phyloP scores from a whole-genome alignment of 2,797 vertebrate species.

The Chloroceryle inda region DNA sequence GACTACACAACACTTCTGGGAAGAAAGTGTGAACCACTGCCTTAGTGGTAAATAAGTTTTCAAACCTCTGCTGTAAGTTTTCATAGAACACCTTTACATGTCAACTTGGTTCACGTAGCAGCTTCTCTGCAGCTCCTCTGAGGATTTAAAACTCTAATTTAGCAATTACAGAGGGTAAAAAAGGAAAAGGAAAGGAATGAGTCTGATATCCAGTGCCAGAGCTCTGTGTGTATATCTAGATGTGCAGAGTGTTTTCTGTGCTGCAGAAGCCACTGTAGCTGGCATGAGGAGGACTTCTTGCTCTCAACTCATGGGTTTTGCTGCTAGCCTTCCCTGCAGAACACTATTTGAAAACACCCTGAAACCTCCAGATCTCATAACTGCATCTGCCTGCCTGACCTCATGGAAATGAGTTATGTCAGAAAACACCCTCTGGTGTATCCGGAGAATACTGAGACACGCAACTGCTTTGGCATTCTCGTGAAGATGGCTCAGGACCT shows the following conservation, averaged over 20 bases:
- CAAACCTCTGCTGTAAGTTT: background rate
- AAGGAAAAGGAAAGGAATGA: background rate
- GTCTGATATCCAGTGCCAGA: background rate
- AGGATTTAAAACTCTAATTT: background rate
- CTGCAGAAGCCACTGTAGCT: background rate
- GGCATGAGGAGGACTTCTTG: background rate
- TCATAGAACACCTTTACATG: background rate
- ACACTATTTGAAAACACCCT: background rate
- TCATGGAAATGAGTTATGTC: background rate
- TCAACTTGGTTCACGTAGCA: background rate
- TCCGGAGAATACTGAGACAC: background rate
- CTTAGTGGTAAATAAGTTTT: background rate
- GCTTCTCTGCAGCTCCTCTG: background rate
- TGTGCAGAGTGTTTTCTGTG: too few species aligned
- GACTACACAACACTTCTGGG: background rate
- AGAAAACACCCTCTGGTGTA: background rate
- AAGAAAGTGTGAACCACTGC: background rate
- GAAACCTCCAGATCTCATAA: background rate
- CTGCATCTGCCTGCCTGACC: background rate
- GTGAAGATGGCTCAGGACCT: background rate
- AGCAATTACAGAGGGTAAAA: background rate
- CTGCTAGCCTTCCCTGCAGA: background rate
- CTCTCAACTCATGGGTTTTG: background rate
- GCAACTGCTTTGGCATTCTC: rapidly evolving
- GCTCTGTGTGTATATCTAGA: too few species aligned